Evolutionary conservation across 2,113 vertebrate species (phyloP).

Genomic region (Grammomys dolichurus): DNA sequence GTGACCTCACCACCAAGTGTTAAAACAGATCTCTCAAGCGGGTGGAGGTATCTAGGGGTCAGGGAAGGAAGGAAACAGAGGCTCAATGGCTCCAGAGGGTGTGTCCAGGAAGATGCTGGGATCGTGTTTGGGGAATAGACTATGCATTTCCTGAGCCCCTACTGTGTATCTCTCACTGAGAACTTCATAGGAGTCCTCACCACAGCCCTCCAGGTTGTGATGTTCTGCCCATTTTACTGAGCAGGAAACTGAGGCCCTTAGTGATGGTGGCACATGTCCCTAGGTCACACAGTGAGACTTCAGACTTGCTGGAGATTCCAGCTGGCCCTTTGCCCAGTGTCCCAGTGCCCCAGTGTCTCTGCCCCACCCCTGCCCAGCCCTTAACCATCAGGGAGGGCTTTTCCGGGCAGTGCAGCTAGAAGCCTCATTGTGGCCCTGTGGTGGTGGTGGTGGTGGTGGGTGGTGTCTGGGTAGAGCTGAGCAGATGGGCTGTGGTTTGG

Average conservation of each 20-base stretch:
- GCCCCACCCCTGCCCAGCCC: slow-evolving; percentile 65
- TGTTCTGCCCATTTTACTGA: slow-evolving; percentile 22
- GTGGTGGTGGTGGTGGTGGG: not conserved
- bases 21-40: slow-evolving; percentile 60
- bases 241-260: slow-evolving; percentile 55
- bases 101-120: slow-evolving; percentile 47
- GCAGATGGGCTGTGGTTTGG: slow-evolving; percentile 82
- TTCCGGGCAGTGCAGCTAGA: slow-evolving; percentile 90
- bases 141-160: slow-evolving; percentile 88
- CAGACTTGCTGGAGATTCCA: slow-evolving; percentile 49
- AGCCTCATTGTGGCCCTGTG: slow-evolving; percentile 86
- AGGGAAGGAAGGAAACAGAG: slow-evolving; percentile 42
- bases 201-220: not conserved
- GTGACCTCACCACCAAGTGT: slow-evolving; percentile 59
- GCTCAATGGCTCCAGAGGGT: not conserved
- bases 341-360: slow-evolving; percentile 48
- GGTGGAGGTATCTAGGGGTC: not conserved
- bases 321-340: slow-evolving; percentile 55
- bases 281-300: not conserved
- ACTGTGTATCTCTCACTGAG: not conserved
- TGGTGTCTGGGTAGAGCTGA: slow-evolving; percentile 55
- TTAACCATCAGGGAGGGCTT: slow-evolving; percentile 86
- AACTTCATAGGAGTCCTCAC: not conserved
- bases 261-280: not conserved
- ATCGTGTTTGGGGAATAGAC: slow-evolving; percentile 88